Evolutionary conservation across 2,797 vertebrate genomes (phyloP), one percentile per base, ranked within the genome.

Genomic region (Rhynchonycteris naso): DNA sequence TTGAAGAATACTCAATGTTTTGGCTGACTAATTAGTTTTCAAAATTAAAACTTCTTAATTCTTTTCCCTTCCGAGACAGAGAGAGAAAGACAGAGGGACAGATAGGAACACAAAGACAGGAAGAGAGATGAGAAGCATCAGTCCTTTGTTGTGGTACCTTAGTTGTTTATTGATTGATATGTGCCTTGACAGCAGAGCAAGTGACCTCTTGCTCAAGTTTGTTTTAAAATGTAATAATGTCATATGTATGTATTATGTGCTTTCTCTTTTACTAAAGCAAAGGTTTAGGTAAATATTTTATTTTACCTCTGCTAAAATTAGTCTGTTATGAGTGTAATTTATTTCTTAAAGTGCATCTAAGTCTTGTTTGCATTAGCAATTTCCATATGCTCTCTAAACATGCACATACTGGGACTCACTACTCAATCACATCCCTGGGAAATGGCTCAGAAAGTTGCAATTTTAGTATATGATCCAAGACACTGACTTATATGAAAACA

Each of bases 281-380:
- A 78, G 26, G 59, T 84, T 90, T 56, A 52, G 13, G n/a, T 63
- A 75, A 81, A 65, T 92, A 82, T 35, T 87, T 85, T 35, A 90
- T 79, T 83, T 16, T 54, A 47, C 18, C 6, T 71, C 50, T 68
- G 14, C 47, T 79, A 69, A 38, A 13, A 75, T 81, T 79, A 69
- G 24, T 47, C 59, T 24, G 11, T 24, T 61, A 22, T 78, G 22
- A 87, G 14, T 5, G 16, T 12, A 10, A 43, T 91, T 72, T 52
- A 16, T 35, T 93, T 63, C 63, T 59, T 50, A 71, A 56, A 38
- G 63, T 26, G 26, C 33, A 68, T 54, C 33, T 7, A 47, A n/a
- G 33, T n/a, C 19, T 33, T 87, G 58, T 18, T 58, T 81, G 15
- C 16, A 79, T 61, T 24, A 16, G 16, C 92, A 90, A 90, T 35